phyloP scores from a whole-genome alignment of 2,797 vertebrate species.

The Pelochelys cantorii region DNA sequence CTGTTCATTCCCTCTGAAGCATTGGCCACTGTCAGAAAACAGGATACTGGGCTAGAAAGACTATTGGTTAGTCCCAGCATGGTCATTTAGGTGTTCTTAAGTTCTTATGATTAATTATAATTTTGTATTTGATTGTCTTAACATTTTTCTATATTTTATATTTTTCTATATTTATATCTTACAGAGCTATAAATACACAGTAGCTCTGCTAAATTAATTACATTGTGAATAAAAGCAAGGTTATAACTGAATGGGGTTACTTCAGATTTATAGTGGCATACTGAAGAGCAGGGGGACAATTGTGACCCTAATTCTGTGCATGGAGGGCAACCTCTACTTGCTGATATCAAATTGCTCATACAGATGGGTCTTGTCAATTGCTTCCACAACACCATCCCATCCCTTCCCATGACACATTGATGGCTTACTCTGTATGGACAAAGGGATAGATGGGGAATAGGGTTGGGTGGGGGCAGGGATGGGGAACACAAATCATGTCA shows the following conservation, averaged over 20 bases:
- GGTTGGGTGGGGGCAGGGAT: neutral
- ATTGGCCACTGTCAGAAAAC: neutral
- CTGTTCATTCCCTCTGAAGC: neutral
- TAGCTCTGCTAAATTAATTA: neutral
- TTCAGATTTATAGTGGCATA: neutral
- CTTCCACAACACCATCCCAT: neutral
- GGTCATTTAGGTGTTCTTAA: neutral
- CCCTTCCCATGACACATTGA: neutral
- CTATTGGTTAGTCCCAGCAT: neutral
- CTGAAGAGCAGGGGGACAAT: neutral
- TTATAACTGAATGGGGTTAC: neutral
- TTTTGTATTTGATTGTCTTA: neutral
- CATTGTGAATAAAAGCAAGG: neutral
- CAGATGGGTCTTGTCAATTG: neutral
- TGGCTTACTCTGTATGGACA: neutral
- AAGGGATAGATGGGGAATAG: neutral
- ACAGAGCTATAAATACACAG: neutral
- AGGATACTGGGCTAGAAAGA: neutral
- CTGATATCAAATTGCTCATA: neutral
- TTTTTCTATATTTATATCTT: neutral
- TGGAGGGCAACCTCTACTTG: neutral
- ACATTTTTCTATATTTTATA: neutral
- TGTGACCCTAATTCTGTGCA: neutral
- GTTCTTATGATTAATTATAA: neutral
- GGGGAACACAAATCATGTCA: neutral